Base-by-base conservation (phyloP, 2,113 vertebrate species). In the Anoura caudifer region DNA sequence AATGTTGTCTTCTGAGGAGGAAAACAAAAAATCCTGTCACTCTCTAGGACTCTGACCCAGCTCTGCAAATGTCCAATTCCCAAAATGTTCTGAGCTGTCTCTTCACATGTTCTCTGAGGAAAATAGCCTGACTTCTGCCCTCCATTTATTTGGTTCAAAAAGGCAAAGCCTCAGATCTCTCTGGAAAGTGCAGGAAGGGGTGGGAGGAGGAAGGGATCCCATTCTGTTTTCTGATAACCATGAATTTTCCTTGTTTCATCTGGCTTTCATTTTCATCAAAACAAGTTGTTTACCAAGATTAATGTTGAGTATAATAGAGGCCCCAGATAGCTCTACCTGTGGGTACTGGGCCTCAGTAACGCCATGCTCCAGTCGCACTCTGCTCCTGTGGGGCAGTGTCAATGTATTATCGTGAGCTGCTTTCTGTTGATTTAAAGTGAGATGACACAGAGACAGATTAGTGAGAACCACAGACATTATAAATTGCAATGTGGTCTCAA, bases 391-490 rank as follows among this genome's bases (percentile, higher is more conserved):
- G 77, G 94, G 95, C 95, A 88, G 83, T 87, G 45, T 36, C 95
- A 83, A 19, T 36, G 72, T 94, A 89, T 95, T 96, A 80, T 95
- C 97, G 93, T 97, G 96, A 96, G 87, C 97, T 96, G 95, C 95
- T 98, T 98, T 98, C 97, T 97, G 97, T 93, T 98, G 98, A 98
- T 98, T 98, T 98, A 98, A 98, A 98, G 97, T 85, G 88, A 98
- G 98, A 97, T 97, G 97, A 98, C 98, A 98, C 85, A 93, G 97
- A 98, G 97, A 97, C 95, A 97, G 98, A 98, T 98, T 98, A 98
- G 96, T 90, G 93, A 93, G 97, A 98, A 97, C 97, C 98, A 98
- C 97, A 98, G 97, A 98, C 96, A 83, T 98, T 98, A 98, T 98
- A 98, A 97, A 97, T 97, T 97, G 97, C 97, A 97, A 97, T 98